Percentiles rank a stretch among this genome's conserved stretches.
These are phyloP conservation scores for Megathymus violae DNA, from an alignment of 1,140 invertebrate genomes.

Conservation along the genomic window DNA sequence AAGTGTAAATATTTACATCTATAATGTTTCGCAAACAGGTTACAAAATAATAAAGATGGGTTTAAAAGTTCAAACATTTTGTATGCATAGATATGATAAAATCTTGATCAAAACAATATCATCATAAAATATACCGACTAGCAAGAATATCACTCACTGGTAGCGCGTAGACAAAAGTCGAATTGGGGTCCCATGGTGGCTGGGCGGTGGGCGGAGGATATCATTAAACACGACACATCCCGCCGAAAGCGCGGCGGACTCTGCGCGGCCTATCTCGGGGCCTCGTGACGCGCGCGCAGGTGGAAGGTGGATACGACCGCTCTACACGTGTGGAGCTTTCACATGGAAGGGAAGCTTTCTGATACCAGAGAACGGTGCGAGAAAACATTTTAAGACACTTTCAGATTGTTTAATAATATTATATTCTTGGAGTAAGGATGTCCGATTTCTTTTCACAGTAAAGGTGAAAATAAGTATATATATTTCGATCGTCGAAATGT, in stretches of 20 bases:
- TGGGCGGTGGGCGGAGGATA: conserved; percentile 39
- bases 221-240: conserved; percentile 74
- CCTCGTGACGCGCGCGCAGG: conserved; percentile 61
- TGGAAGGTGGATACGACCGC: conserved; percentile 49
- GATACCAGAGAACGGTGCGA: too few species aligned
- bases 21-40: too few species aligned
- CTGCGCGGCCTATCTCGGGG: conserved; percentile 57
- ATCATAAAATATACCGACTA: too few species aligned
- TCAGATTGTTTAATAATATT: neutral
- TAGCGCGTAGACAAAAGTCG: conserved; percentile 75
- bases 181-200: conserved; percentile 75
- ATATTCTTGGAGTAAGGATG: too few species aligned
- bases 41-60: too few species aligned
- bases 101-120: neutral
- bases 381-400: neutral
- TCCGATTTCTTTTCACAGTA: too few species aligned
- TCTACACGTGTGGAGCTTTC: conserved; percentile 75
- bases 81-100: too few species aligned
- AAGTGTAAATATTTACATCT: too few species aligned
- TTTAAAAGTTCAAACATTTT: too few species aligned
- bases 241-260: conserved; percentile 66
- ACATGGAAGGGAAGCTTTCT: conserved; percentile 71
- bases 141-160: conserved; percentile 63
- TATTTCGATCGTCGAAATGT: too few species aligned
- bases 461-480: too few species aligned